These are phyloP conservation scores for Pitta sordida DNA, from an alignment of 2,113 vertebrate species.

Conservation along the genomic window DNA sequence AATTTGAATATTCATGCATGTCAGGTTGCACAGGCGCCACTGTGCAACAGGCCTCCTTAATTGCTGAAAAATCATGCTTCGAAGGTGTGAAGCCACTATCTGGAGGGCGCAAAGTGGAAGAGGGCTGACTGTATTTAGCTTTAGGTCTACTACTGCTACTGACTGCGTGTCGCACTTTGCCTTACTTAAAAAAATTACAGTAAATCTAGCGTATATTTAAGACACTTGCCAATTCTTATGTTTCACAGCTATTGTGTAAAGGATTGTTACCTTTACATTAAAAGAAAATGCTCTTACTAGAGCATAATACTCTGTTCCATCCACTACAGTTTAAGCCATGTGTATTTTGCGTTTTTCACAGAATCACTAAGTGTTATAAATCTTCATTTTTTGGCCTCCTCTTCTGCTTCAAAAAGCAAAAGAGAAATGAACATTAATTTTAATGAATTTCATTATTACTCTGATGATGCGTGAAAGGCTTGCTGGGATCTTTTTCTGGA, in stretches of 20 bases:
- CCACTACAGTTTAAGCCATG: neutral
- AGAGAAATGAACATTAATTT: conserved; percentile 17
- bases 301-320: neutral
- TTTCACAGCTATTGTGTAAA: neutral
- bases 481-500: neutral
- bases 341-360: conserved; percentile 16
- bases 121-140: neutral
- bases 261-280: neutral
- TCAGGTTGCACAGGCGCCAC: too few species aligned
- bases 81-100: too few species aligned
- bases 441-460: conserved; percentile 40
- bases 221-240: neutral
- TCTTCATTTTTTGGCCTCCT: neutral
- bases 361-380: neutral
- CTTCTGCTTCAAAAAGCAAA: neutral
- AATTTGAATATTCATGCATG: too few species aligned
- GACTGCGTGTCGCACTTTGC: neutral
- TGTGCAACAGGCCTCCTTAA: too few species aligned
- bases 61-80: too few species aligned
- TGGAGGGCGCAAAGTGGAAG: too few species aligned
- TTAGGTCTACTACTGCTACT: neutral
- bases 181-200: neutral
- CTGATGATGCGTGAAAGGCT: conserved; percentile 18
- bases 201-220: neutral
- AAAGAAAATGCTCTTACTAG: neutral